Evolutionary conservation across 1,140 invertebrate species (phyloP), one percentile per base, ranked within the genome.

Genomic region (Nephila pilipes): DNA sequence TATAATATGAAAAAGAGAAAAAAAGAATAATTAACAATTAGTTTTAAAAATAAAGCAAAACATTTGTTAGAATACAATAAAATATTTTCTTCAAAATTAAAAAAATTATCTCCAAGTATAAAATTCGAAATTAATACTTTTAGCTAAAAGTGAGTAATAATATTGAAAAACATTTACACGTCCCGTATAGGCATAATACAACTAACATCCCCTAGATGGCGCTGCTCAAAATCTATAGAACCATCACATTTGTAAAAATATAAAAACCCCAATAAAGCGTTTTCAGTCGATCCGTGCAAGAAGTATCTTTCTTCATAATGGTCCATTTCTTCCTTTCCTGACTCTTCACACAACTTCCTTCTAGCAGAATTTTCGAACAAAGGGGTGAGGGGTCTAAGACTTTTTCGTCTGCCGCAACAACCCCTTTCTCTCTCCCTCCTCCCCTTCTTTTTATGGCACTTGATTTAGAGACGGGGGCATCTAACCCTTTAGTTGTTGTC

Each of bases 401-500:
- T 29, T 79, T 90, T 90, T 80, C 32, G 69, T 75, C 55, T 46
- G 29, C 65, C 6, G 46, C 46, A 46, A 46, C 46, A 46, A 46
- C 46, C 46, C 46, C 46, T 46, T 46, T 46, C 46, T 81, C 57
- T 55, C 6, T 58, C 32, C 29, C 58, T 22, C 18, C n/a, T n/a
- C 54, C 55, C 29, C 22, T 22, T 60, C 58, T 32, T 22, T 85
- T 83, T 85, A 36, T 92, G 60, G 25, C 90, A 85, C 81, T 85
- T 85, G 80, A 85, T 92, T 85, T 85, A 85, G 63, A 69, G 80
- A 81, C n/a, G 60, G 90, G 90, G 90, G 81, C 90, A 85, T 75
- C 54, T 85, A 92, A 92, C 90, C 90, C 90, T 92, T 92, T 92
- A 69, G 90, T 92, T 92, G 80, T 92, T 92, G 90, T 75, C 81